Base-by-base conservation (phyloP, 2,113 vertebrate genomes). In the Perccottus glenii region DNA sequence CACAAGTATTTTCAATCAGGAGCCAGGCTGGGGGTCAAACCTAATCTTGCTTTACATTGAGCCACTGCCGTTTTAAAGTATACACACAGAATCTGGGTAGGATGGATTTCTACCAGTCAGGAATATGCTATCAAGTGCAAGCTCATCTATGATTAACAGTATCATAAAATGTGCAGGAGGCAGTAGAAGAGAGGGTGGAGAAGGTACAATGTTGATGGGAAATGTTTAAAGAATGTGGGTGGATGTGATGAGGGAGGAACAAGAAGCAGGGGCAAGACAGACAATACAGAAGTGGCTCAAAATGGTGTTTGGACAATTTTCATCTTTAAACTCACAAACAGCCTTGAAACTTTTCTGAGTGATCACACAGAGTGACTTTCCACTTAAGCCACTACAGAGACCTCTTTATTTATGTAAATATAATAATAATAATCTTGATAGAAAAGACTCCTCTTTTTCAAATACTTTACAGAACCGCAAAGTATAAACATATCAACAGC, bases 131-230 rank as follows among this genome's bases (percentile, higher is more conserved):
- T 88, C 71, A 81, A 81, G 67, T 76, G 78, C 52, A 70, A 27
- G 73, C 83, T 85, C 81, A 90, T 88, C 80, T 85, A 88, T 89
- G 74, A 89, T 90, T 92, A 70, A 78, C 65, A 73, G 51, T 69
- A 76, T 83, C 81, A 89, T 88, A 69, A 89, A 91, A 88, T 85
- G 64, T 88, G 87, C 76, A 88, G 75, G 64, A 87, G 77, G 70
- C 56, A 75, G 70, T 16, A 64, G 77, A 69, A 67, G 38, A 77
- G 74, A 80, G 70, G 60, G 69, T 62, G 75, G 71, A 73, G 76
- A 70, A 75, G 70, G 72, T 74, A 68, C 66, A 80, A 70, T 67
- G 73, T 43, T 36, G 78, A 80, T n/a, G n/a, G n/a, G n/a, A n/a
- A n/a, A n/a, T n/a, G n/a, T n/a, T n/a, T n/a, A n/a, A 75, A 67